Percentiles rank a stretch among this genome's conserved stretches.
These are phyloP conservation scores for Cryptosula pallasiana DNA, from an alignment of 2,888 invertebrate genomes.

Conservation along the genomic window DNA sequence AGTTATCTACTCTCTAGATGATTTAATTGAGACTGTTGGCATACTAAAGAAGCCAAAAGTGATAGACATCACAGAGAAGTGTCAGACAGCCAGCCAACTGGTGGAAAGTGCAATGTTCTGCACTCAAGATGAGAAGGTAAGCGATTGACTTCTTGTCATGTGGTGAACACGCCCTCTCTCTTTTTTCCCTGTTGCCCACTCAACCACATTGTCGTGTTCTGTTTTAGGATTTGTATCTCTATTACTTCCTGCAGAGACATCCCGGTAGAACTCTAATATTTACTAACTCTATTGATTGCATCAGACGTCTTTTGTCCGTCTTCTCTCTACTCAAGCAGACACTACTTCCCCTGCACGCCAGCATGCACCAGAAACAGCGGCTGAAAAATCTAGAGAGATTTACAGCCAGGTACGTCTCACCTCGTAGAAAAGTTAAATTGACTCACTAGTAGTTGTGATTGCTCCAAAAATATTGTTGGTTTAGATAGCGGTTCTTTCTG, in stretches of 20 bases:
- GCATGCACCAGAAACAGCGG: conserved; percentile 88
- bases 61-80: conserved; percentile 79
- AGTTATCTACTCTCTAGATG: conserved; percentile 60
- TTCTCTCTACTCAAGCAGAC: conserved; percentile 49
- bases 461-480: too few species aligned
- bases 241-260: conserved; percentile 78
- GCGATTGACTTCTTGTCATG: too few species aligned
- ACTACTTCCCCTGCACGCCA: conserved; percentile 59
- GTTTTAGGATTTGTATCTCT: conserved; percentile 77
- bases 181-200: too few species aligned
- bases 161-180: too few species aligned
- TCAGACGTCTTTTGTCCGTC: conserved; percentile 65
- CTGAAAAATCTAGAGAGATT: conserved; percentile 85
- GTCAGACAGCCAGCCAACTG: conserved; percentile 73
- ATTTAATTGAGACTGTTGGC: conserved; percentile 72
- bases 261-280: conserved; percentile 89
- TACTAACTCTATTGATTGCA: conserved; percentile 74
- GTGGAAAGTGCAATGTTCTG: conserved; percentile 74
- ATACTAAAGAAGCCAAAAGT: conserved; percentile 80
- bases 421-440: too few species aligned
- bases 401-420: conserved; percentile 42
- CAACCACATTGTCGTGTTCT: background rate
- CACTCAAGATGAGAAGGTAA: conserved; percentile 49
- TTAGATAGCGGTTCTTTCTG: too few species aligned
- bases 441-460: too few species aligned